Percentiles rank a stretch among this genome's conserved stretches.
Conservation (phyloP, 2,113 vertebrate species). For the Thryonomys swinderianus region DNA sequence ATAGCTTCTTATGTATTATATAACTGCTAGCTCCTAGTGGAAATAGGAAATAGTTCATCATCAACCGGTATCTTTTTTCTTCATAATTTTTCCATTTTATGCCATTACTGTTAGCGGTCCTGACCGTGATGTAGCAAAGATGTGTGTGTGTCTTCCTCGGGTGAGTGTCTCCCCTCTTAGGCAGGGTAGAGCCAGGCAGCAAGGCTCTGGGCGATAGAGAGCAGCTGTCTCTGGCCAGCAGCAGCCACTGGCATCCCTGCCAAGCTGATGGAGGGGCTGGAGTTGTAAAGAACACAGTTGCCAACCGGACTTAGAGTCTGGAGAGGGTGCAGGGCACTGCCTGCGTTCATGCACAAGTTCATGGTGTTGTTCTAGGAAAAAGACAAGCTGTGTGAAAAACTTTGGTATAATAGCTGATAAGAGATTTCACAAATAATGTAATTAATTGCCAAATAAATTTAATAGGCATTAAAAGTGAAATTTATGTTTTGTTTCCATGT, state of each 20-base stretch:
- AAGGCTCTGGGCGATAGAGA: background rate
- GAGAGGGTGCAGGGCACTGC: background rate
- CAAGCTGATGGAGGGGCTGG: background rate
- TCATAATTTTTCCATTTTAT: background rate
- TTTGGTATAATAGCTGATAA: background rate
- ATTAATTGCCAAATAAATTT: constrained; percentile 19
- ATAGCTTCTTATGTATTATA: background rate
- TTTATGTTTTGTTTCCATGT: background rate
- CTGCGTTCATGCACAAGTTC: background rate
- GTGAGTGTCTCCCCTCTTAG: background rate
- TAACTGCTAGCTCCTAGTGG: background rate
- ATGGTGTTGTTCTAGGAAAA: background rate
- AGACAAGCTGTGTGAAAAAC: background rate
- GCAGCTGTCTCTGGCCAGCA: background rate
- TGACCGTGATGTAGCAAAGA: background rate
- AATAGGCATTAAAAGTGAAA: constrained; percentile 3
- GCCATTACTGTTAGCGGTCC: background rate
- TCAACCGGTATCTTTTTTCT: background rate
- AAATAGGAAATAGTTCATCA: background rate
- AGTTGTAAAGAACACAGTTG: background rate
- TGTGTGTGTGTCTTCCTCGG: background rate
- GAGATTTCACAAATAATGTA: background rate
- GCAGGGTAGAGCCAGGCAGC: background rate
- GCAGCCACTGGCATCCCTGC: background rate
- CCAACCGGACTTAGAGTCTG: background rate